A percentile compares a stretch with the other conserved stretches of the same genome.
phyloP scores from a whole-genome alignment of 2,888 invertebrate genomes.

The Meteorus colon region DNA sequence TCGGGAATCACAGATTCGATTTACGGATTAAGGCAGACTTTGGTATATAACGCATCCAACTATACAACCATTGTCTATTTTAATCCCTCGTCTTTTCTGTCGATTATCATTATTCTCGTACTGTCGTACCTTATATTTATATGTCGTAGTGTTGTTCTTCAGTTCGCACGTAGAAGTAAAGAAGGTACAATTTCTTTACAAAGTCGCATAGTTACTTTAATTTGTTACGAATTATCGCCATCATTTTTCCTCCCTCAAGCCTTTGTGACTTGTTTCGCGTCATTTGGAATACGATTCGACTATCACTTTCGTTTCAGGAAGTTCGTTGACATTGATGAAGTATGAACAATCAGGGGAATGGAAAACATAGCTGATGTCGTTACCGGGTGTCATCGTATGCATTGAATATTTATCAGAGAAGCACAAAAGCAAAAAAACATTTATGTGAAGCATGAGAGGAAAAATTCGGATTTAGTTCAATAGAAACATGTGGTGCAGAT shows the following conservation, averaged over 20 bases:
- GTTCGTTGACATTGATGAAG: constrained; percentile 64
- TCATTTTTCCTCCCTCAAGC: background rate
- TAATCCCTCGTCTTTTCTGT: constrained; percentile 41
- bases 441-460: too few relatives aligned
- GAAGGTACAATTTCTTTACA: background rate
- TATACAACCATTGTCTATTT: constrained; percentile 45
- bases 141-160: background rate
- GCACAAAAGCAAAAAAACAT: background rate
- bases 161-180: background rate
- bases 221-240: background rate
- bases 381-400: constrained; percentile 50
- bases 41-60: constrained; percentile 27
- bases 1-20: constrained; percentile 43
- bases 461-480: background rate
- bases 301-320: background rate
- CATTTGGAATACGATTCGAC: constrained; percentile 4
- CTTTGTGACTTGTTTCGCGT: background rate
- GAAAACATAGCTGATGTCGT: constrained; percentile 66
- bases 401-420: background rate
- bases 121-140: background rate
- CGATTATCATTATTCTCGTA: constrained; percentile 40
- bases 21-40: constrained; percentile 42
- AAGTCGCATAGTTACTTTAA: background rate
- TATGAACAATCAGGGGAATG: constrained; percentile 59
- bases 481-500: background rate